Evolutionary conservation across 2,888 invertebrate genomes (phyloP).

Genomic region (Mayetiola destructor): DNA sequence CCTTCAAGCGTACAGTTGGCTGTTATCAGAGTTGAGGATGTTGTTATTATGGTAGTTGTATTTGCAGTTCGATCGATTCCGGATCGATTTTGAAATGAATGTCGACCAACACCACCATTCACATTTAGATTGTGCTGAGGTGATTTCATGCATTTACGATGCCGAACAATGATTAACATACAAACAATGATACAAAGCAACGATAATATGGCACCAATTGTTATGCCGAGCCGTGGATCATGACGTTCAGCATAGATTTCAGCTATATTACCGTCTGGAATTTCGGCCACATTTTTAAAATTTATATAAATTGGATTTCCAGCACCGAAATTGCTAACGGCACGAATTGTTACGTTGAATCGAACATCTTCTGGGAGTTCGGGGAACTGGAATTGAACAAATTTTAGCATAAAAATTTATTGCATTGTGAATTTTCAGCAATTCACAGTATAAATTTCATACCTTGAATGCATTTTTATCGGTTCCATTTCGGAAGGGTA

Average conservation of each 20-base stretch:
- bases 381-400: constrained; percentile 26
- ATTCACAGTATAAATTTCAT: not conserved
- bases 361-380: constrained; percentile 31
- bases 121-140: constrained; percentile 21
- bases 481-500: not conserved
- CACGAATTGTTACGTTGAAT: constrained; percentile 33
- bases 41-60: constrained; percentile 20
- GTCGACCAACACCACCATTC: constrained; percentile 21
- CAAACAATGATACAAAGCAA: constrained; percentile 28
- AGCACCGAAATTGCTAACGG: constrained; percentile 32
- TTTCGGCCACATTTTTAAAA: constrained; percentile 18
- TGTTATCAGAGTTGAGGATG: not conserved
- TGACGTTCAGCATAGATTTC: constrained; percentile 20
- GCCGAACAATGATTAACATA: constrained; percentile 29
- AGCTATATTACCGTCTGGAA: not conserved
- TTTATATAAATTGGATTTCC: constrained; percentile 33
- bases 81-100: constrained; percentile 19
- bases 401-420: not conserved
- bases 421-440: not conserved
- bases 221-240: constrained; percentile 23
- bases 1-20: constrained; percentile 27
- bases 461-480: not conserved
- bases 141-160: constrained; percentile 29
- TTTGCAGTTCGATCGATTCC: constrained; percentile 15
- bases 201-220: constrained; percentile 30